These are phyloP conservation scores for Eristalinus sepulchralis DNA, from an alignment of 2,888 invertebrate species.

Conservation along the genomic window DNA sequence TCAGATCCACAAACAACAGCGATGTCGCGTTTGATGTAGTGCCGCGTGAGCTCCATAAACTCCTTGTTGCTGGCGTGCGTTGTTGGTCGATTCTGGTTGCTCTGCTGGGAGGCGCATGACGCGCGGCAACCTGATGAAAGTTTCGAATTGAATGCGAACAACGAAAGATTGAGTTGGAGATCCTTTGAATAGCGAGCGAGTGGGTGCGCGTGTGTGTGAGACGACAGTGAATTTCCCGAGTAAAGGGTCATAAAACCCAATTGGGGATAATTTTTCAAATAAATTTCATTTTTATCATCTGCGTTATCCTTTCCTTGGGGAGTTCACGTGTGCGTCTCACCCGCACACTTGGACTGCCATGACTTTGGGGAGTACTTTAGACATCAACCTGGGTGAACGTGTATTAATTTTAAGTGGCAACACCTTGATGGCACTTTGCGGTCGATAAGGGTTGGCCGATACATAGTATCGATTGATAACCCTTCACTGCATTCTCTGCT, in stretches of 20 bases:
- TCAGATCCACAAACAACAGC: conserved; percentile 32
- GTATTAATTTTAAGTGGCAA: conserved; percentile 20
- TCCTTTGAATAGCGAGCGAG: background rate
- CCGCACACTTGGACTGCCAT: conserved; percentile 12
- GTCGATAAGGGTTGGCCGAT: background rate
- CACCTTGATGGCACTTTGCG: conserved; percentile 18
- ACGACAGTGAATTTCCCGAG: conserved; percentile 1
- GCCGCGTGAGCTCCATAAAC: conserved; percentile 7
- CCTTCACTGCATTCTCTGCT: background rate
- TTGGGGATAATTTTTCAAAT: conserved; percentile 59
- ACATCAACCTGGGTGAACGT: background rate
- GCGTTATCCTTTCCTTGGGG: conserved; percentile 3
- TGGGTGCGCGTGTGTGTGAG: conserved; percentile 19
- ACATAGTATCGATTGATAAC: background rate
- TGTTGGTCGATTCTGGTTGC: background rate
- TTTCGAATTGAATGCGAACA: background rate
- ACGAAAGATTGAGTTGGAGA: background rate
- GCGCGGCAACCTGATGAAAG: background rate
- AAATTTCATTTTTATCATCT: conserved; percentile 55
- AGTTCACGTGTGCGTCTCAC: background rate
- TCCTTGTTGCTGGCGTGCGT: background rate
- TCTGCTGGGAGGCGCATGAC: background rate
- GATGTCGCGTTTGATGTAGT: conserved; percentile 9
- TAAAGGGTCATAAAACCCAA: conserved; percentile 49
- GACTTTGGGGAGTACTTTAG: conserved; percentile 4